Evolutionary conservation across 2,113 vertebrate genomes (phyloP).

Genomic region (Carassius carassius): DNA sequence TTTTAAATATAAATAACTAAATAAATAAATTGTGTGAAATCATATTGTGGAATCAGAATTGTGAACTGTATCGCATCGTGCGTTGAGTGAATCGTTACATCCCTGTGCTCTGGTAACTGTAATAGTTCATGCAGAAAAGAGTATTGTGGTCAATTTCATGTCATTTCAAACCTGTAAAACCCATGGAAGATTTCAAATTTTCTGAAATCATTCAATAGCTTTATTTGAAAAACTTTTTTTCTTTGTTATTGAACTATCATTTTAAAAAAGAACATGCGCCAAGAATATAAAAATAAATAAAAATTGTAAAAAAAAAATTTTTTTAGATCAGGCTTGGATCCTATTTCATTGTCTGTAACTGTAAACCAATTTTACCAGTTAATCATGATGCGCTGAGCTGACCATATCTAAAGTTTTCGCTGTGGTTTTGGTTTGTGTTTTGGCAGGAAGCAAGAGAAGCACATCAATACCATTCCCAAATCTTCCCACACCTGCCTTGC

Average conservation of each 20-base stretch:
- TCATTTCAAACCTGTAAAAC: too few relatives aligned
- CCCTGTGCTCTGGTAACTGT: too few relatives aligned
- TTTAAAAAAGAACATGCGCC: too few relatives aligned
- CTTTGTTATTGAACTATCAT: too few relatives aligned
- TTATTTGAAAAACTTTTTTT: too few relatives aligned
- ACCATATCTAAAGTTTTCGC: neutral
- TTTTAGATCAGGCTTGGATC: neutral
- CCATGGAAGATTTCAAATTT: neutral
- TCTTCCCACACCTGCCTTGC: slow-evolving; percentile 57
- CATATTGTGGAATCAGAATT: too few relatives aligned
- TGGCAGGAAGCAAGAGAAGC: slow-evolving; percentile 64
- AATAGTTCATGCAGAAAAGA: neutral
- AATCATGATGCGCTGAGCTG: neutral
- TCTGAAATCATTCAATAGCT: neutral
- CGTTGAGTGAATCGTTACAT: too few relatives aligned
- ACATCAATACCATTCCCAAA: slow-evolving; percentile 5
- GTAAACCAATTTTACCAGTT: neutral
- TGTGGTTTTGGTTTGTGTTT: neutral
- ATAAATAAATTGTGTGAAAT: too few relatives aligned
- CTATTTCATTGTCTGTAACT: neutral
- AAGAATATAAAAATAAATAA: neutral
- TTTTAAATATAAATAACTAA: too few relatives aligned
- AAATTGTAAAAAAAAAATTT: neutral
- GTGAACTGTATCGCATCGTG: too few relatives aligned
- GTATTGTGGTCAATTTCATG: neutral